phyloP scores from a whole-genome alignment of 1,140 invertebrate genomes.

The Pseudomyrmex gracilis region DNA sequence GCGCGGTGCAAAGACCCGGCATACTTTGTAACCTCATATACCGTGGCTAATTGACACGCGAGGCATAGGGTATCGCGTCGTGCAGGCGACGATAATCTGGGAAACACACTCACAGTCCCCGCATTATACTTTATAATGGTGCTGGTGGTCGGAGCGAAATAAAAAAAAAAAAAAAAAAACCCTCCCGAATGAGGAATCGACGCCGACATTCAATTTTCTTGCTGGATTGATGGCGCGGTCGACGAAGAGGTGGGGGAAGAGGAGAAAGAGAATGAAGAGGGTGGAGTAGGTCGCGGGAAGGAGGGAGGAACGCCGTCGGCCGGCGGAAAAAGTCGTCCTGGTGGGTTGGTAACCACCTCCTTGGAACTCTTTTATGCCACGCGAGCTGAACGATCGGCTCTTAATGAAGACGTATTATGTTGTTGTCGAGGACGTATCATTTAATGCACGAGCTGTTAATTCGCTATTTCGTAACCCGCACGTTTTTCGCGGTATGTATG shows the following conservation, averaged over 20 bases:
- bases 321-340: conserved; percentile 65
- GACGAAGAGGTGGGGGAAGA: conserved; percentile 11
- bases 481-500: background rate
- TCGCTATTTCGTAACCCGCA: conserved; percentile 37
- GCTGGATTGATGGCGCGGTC: conserved; percentile 49
- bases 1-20: conserved; percentile 72
- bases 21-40: conserved; percentile 77
- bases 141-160: conserved; percentile 17
- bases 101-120: conserved; percentile 74
- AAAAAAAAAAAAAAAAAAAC: conserved; percentile 21
- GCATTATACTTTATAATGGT: conserved; percentile 82
- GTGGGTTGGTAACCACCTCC: conserved; percentile 47
- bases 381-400: conserved; percentile 71
- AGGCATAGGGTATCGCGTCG: conserved; percentile 75
- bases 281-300: background rate
- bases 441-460: conserved; percentile 65
- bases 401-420: conserved; percentile 73
- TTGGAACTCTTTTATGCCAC: conserved; percentile 71
- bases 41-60: conserved; percentile 83
- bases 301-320: conserved; percentile 27
- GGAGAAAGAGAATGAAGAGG: background rate
- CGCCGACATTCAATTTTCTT: conserved; percentile 74
- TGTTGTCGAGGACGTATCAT: conserved; percentile 62
- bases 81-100: conserved; percentile 78
- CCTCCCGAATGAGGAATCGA: conserved; percentile 64